phyloP scores from a whole-genome alignment of 2,888 invertebrate genomes.

The Drosophila bunnanda region DNA sequence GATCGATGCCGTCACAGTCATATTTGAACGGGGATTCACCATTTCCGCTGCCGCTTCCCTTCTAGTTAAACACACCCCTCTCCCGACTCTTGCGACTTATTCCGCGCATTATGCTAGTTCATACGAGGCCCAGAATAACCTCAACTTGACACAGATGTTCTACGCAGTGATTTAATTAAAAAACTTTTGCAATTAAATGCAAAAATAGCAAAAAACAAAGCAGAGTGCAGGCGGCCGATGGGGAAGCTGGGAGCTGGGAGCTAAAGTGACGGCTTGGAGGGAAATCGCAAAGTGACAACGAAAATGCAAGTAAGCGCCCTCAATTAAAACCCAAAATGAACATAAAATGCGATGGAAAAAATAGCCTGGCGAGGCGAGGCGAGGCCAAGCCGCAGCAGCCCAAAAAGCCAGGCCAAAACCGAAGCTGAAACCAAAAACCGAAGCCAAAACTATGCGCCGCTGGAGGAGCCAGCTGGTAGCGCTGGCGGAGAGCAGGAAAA shows the following conservation, averaged over 20 bases:
- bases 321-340: slow-evolving; percentile 76
- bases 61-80: background rate
- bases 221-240: slow-evolving; percentile 35
- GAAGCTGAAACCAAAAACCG: slow-evolving; percentile 40
- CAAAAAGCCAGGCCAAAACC: slow-evolving; percentile 45
- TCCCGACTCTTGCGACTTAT: background rate
- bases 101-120: slow-evolving; percentile 47
- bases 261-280: background rate
- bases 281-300: slow-evolving; percentile 71
- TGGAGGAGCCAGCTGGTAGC: slow-evolving; percentile 43
- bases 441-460: slow-evolving; percentile 49
- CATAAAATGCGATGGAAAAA: slow-evolving; percentile 60
- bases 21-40: slow-evolving; percentile 8
- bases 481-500: slow-evolving; percentile 31
- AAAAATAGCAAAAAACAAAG: slow-evolving; percentile 51
- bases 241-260: background rate
- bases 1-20: background rate
- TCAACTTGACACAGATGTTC: slow-evolving; percentile 76
- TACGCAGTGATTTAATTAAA: slow-evolving; percentile 76
- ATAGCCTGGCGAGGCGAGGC: slow-evolving; percentile 5
- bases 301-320: slow-evolving; percentile 77
- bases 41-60: slow-evolving; percentile 3
- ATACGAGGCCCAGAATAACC: slow-evolving; percentile 45
- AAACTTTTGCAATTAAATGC: slow-evolving; percentile 79
- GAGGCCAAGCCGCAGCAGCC: slow-evolving; percentile 39